phyloP scores from a whole-genome alignment of 2,888 invertebrate species.

The Meta bourneti region DNA sequence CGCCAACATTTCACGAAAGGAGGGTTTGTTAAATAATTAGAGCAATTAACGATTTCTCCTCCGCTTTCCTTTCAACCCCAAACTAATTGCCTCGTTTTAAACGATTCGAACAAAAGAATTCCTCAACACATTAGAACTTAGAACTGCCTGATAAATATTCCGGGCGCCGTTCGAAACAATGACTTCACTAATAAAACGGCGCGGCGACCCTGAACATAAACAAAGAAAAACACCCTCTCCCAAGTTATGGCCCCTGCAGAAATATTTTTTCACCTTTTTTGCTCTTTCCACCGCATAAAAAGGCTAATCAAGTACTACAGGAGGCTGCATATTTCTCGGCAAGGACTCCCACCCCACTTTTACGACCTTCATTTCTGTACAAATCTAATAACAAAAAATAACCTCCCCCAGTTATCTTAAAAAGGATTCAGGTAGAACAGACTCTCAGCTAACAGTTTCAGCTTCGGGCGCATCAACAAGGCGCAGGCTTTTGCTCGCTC shows the following conservation, averaged over 20 bases:
- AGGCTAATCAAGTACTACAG: slow-evolving; percentile 37
- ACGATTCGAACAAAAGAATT: neutral
- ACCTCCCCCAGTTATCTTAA: neutral
- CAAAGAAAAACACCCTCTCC: neutral
- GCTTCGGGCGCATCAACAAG: slow-evolving; percentile 16
- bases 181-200: neutral
- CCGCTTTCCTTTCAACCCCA: neutral
- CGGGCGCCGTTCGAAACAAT: neutral
- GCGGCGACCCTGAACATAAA: neutral
- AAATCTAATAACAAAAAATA: slow-evolving; percentile 16
- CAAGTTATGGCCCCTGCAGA: neutral
- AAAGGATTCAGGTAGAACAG: slow-evolving; percentile 6
- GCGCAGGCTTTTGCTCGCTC: neutral
- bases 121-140: neutral
- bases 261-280: neutral
- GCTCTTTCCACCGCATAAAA: slow-evolving; percentile 2
- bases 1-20: neutral
- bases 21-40: neutral
- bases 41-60: neutral
- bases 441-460: neutral
- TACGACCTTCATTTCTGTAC: slow-evolving; percentile 30
- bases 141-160: slow-evolving; percentile 1
- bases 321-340: slow-evolving; percentile 13
- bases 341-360: neutral
- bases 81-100: neutral